Evolutionary conservation across 1,140 invertebrate genomes (phyloP).

Genomic region (Bombus consobrinus): DNA sequence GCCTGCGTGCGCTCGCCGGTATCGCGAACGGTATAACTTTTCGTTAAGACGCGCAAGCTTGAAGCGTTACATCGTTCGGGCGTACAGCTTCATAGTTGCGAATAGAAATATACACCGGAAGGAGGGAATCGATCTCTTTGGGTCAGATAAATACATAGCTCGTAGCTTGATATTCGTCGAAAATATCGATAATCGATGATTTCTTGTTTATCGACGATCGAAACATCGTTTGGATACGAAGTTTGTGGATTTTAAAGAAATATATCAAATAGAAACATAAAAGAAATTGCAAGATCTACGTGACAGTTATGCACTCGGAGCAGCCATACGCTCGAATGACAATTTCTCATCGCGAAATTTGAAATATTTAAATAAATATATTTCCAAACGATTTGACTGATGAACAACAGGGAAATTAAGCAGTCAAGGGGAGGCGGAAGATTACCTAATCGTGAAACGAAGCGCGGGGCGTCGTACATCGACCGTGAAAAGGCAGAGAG

Average conservation of each 20-base stretch:
- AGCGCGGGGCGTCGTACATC: neutral
- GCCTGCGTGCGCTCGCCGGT: neutral
- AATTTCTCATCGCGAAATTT: no score
- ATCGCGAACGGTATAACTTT: constrained; percentile 26
- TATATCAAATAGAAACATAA: no score
- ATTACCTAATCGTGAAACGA: neutral
- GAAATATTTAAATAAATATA: no score
- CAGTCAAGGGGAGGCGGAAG: neutral
- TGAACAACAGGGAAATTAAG: neutral
- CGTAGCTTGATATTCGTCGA: neutral
- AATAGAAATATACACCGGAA: neutral
- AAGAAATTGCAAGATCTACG: no score
- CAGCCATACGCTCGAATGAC: no score
- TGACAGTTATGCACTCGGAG: no score
- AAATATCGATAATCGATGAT: neutral
- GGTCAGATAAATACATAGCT: neutral
- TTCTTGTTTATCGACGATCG: neutral
- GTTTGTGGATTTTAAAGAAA: no score
- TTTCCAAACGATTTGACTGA: neutral
- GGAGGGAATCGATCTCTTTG: neutral
- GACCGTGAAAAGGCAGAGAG: neutral
- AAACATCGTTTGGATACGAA: neutral
- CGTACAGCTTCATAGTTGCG: neutral
- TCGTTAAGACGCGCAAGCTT: constrained; percentile 9
- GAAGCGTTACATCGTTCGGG: constrained; percentile 16